Base-by-base conservation (phyloP, 2,888 invertebrate species). In the Meloe dianella region DNA sequence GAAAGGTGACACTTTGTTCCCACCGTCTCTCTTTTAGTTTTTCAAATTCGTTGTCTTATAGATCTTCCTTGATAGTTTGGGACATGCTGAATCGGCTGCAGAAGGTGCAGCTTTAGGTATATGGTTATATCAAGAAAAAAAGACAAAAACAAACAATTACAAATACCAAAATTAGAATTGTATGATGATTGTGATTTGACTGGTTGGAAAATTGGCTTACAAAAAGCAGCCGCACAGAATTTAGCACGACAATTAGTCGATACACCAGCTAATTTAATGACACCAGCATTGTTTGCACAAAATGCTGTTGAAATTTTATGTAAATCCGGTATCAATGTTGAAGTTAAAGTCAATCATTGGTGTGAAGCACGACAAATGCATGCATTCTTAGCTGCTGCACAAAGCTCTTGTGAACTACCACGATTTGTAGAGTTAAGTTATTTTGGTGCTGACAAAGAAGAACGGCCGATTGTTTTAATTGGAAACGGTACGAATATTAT, bases 211-310 rank as follows among this genome's bases (percentile, higher is more conserved):
- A 87, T 89, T 67, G 95, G 95, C 0, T 76, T 87, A 30, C 84
- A 89, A 64, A 89, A 92, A 78, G 94, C 92, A 0, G 90, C 91
- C 65, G 91, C 92, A 0, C 95, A 95, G 83, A 95, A 95, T 82
- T 84, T 94, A 65, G 90, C 93, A 0, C 85, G 94, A 6, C 88
- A 87, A 72, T 83, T 95, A 12, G 92, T 92, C 86, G 94, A 95
- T 82, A 89, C 91, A 78, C 94, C 95, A 0, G 89, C 94, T 1
- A 95, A 95, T 80, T 78, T 89, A 64, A 86, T 95, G 80, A 94
- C 93, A 2, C 95, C 95, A 0, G 92, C 91, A 0, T 86, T 87
- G 3, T 94, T 94, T 80, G 91, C 92, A 1, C 89, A 92, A 82
- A 87, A 89, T 71, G 89, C 90, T 0, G 87, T 88, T 0, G 88